These are phyloP conservation scores for Luperina testacea DNA, from an alignment of 2,888 invertebrate species.

Conservation along the genomic window DNA sequence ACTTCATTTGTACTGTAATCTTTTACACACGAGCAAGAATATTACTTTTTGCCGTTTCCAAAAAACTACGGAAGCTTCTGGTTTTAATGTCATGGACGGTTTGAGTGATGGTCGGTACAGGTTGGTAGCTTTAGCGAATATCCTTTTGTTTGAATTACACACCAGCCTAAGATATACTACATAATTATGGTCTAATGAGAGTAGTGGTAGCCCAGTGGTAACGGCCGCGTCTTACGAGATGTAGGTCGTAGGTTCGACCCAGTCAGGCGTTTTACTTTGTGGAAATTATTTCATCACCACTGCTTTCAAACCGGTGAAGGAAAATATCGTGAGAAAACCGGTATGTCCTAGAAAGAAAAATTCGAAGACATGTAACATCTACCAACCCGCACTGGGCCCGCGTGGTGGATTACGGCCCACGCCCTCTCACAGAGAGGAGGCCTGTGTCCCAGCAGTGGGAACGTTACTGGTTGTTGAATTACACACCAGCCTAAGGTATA, in stretches of 20 bases:
- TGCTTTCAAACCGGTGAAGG: not conserved
- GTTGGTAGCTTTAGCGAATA: slow-evolving; percentile 67
- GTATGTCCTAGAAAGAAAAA: not conserved
- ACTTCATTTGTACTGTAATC: slow-evolving; percentile 86
- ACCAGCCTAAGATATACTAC: not conserved
- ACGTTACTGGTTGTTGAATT: not conserved
- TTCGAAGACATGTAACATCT: too few relatives aligned
- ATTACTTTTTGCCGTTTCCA: slow-evolving; percentile 88
- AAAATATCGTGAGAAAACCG: not conserved
- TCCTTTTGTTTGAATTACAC: not conserved
- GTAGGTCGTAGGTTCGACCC: not conserved
- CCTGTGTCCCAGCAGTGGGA: not conserved
- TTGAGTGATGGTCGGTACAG: slow-evolving; percentile 85
- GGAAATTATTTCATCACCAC: not conserved
- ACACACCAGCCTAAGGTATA: not conserved
- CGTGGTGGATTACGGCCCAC: not conserved
- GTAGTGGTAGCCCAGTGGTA: not conserved
- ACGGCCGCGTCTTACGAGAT: not conserved
- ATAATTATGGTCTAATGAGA: not conserved
- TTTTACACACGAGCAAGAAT: slow-evolving; percentile 80
- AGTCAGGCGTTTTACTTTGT: not conserved
- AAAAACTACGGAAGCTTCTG: slow-evolving; percentile 76
- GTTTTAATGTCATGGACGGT: slow-evolving; percentile 85
- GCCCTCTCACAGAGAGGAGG: not conserved
- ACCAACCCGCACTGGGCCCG: not conserved